Conservation (phyloP, 2,113 vertebrate genomes). For the Seriola aureovittata region DNA sequence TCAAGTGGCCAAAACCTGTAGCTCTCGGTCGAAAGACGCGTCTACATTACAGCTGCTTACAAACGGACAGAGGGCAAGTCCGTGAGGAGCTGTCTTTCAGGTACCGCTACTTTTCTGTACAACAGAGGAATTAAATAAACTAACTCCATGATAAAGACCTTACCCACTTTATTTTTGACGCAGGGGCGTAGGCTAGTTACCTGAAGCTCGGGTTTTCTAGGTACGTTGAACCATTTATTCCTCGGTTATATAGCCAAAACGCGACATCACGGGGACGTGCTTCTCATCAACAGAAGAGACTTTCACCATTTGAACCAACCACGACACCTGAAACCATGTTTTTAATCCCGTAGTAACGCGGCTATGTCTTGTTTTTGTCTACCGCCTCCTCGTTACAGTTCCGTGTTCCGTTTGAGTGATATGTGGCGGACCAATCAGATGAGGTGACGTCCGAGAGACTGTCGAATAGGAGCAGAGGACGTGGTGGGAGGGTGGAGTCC, state of each 20-base stretch:
- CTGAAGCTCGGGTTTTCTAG: slow-evolving; percentile 54
- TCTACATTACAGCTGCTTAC: neutral
- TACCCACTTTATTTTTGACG: slow-evolving; percentile 43
- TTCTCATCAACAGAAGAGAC: neutral
- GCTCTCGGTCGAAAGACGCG: neutral
- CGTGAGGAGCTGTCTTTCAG: neutral
- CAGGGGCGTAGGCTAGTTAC: slow-evolving; percentile 78
- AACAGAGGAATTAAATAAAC: neutral
- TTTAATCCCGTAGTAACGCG: slow-evolving; percentile 36
- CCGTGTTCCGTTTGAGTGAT: slow-evolving; percentile 71
- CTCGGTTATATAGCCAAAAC: neutral
- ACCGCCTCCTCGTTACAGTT: slow-evolving; percentile 77
- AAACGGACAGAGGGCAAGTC: neutral
- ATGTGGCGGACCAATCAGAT: slow-evolving; percentile 55
- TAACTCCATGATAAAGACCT: neutral
- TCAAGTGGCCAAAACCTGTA: slow-evolving; percentile 45
- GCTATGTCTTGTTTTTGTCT: slow-evolving; percentile 68
- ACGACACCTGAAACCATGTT: slow-evolving; percentile 11
- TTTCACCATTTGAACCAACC: slow-evolving; percentile 39
- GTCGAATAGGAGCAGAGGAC: slow-evolving; percentile 57
- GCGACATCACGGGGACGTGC: neutral
- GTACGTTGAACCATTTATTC: slow-evolving; percentile 16
- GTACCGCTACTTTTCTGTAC: neutral
- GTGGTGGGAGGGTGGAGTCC: slow-evolving; percentile 42
- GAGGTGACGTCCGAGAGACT: fast-evolving